Base-by-base conservation (phyloP, 2,113 vertebrate species). In the Burhinus oedicnemus region DNA sequence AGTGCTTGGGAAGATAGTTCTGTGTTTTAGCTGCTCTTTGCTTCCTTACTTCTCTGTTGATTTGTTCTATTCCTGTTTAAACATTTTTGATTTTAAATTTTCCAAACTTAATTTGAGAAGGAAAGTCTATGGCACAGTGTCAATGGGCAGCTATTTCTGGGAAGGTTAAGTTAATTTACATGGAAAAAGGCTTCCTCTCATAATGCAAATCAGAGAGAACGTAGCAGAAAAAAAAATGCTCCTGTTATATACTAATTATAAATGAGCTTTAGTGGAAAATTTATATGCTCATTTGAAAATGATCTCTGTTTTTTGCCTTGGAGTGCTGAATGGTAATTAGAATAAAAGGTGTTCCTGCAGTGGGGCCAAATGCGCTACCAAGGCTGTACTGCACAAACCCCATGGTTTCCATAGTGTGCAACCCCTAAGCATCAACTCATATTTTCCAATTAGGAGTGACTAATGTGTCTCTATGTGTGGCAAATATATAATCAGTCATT, bases 401-500 rank as follows among this genome's bases (percentile, higher is more conserved):
- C 84, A 54, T 60, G 76, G 79, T 90, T 96, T 89, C 64, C 52
- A 29, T 51, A 57, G 49, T 79, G 58, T 94, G 92, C 76, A 97
- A 79, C 36, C 21, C 83, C 88, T 95, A 97, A 97, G 55, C 86
- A 96, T 95, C 87, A 91, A 61, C 92, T 97, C 79, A 44, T 94
- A 87, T 95, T 97, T 98, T 96, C 94, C 93, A 98, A 45, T 97
- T 98, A 97, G 65, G 74, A 78, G 12, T 93, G 93, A 97, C 74
- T 98, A 96, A 97, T 97, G 68, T 85, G 97, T 86, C 75, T 86
- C 87, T 96, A 25, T 81, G 47, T 89, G 57, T 69, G 93, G 89
- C 86, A 98, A 97, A 98, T 97, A 94, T 87, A 42, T 10, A 95
- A 80, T 96, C 86, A 97, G 81, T 95, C 81, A 93, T 97, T 98